Conservation (phyloP, 2,113 vertebrate species). For the Phasianus colchicus region DNA sequence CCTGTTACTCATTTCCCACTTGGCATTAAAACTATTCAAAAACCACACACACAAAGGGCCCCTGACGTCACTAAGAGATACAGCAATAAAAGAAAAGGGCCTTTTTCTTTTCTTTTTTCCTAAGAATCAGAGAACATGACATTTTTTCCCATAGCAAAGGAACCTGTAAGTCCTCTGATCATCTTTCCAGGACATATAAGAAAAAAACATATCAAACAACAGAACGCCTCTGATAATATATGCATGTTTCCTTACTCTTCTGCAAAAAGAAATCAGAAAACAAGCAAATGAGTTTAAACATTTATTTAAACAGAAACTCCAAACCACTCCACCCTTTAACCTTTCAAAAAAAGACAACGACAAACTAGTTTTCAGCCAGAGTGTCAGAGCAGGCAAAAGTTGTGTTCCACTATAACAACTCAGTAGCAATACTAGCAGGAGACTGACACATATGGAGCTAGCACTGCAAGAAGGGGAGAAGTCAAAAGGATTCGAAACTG, state of each 20-base stretch:
- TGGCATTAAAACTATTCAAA: slow-evolving; percentile 21
- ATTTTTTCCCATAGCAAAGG: neutral
- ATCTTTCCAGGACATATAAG: neutral
- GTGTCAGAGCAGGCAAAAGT: slow-evolving; percentile 69
- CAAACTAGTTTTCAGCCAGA: slow-evolving; percentile 76
- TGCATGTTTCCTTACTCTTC: neutral
- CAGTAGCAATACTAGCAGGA: slow-evolving; percentile 71
- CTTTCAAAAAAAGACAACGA: slow-evolving; percentile 74
- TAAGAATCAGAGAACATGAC: neutral
- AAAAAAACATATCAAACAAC: neutral
- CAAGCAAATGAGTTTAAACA: slow-evolving; percentile 65
- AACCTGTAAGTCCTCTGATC: neutral
- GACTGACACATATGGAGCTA: slow-evolving; percentile 61
- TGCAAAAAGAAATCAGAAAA: neutral
- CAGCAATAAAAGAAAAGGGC: neutral
- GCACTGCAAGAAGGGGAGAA: slow-evolving; percentile 62
- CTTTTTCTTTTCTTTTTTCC: neutral
- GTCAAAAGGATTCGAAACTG: slow-evolving; percentile 56
- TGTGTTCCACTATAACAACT: slow-evolving; percentile 71
- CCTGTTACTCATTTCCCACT: slow-evolving; percentile 23
- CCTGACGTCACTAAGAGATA: slow-evolving; percentile 10
- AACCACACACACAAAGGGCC: slow-evolving; percentile 7
- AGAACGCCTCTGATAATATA: neutral
- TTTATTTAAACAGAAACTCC: slow-evolving; percentile 85
- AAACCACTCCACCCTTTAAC: slow-evolving; percentile 80